Base-by-base conservation (phyloP, 2,888 invertebrate species). In the Leptopilina syphax region DNA sequence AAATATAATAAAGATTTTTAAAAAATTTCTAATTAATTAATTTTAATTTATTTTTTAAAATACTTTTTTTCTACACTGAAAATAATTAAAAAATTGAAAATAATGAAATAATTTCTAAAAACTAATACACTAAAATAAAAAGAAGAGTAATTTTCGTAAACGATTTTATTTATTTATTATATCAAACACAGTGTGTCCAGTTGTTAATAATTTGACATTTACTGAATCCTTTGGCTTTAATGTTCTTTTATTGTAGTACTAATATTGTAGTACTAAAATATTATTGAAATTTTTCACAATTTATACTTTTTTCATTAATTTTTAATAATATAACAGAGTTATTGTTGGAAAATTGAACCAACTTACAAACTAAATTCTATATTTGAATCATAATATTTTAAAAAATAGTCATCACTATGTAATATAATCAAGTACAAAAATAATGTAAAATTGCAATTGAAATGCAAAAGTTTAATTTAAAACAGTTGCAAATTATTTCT, bases 151-250 rank as follows among this genome's bases (percentile, higher is more conserved):
- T 4, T 81, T 85, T 84, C 83, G 78, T 78, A 80, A 83, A 84
- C 83, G 80, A 78, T 84, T 85, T 34, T 85, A 87, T 88, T 88
- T 83, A 85, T 82, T 77, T 65, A 76, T 83, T 86, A 86, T 87
- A 88, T 87, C 85, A 87, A 88, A 87, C 84, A 84, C 82, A 84
- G 81, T 81, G 84, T 84, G 67, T 47, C 80, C 63, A 24, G 78
- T 79, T 79, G 78, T 82, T 78, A 78, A 80, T 77, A 79, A 79
- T 63, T 81, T 80, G 83, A 84, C 84, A 84, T 80, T 84, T 83
- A 84, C 79, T 76, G 41, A 85, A 85, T 85, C 84, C 86, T 87
- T 87, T 87, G 86, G 86, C 84, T 86, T 86, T 82, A 81, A 84
- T 85, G 84, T 79, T 18, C 13, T 54, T 7, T 13, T 54, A 34